Evolutionary conservation across 2,888 invertebrate species (phyloP).

Genomic region (Cryptus armator): DNA sequence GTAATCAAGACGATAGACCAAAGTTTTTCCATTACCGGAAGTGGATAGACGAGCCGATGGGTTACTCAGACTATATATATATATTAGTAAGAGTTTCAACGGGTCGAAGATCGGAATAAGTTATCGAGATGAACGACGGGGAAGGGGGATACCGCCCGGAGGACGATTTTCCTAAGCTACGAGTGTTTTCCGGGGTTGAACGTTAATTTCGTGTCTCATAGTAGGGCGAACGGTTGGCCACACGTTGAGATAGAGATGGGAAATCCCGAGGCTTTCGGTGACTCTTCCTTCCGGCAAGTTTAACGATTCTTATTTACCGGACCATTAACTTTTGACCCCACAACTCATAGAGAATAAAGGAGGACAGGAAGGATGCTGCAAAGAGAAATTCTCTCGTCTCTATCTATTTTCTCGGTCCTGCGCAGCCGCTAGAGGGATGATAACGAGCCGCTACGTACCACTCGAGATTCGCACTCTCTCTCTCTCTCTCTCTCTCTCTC

Average conservation of each 20-base stretch:
- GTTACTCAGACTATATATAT: not conserved
- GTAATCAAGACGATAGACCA: not conserved
- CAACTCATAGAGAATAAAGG: conserved; percentile 62
- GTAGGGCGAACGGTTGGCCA: not conserved
- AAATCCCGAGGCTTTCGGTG: conserved; percentile 4
- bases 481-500: not conserved
- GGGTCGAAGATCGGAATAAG: not conserved
- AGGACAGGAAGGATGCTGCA: conserved; percentile 52
- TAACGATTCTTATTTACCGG: conserved; percentile 69
- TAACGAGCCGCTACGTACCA: conserved; percentile 14
- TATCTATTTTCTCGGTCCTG: not conserved
- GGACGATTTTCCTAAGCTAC: conserved; percentile 19
- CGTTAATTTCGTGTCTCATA: conserved; percentile 23
- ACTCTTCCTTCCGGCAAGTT: conserved; percentile 38
- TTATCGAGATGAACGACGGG: not conserved
- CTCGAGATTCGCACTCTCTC: conserved; percentile 13
- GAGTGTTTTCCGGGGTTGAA: conserved; percentile 27
- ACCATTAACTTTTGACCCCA: conserved; percentile 69
- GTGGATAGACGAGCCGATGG: not conserved
- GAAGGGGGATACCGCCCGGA: not conserved
- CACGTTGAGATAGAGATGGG: not conserved
- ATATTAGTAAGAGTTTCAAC: not conserved
- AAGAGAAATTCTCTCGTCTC: conserved; percentile 34
- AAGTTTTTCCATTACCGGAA: conserved; percentile 36
- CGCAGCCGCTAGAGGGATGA: conserved; percentile 18